These are phyloP conservation scores for Pungitius pungitius DNA, from an alignment of 2,113 vertebrate species.

Conservation along the genomic window DNA sequence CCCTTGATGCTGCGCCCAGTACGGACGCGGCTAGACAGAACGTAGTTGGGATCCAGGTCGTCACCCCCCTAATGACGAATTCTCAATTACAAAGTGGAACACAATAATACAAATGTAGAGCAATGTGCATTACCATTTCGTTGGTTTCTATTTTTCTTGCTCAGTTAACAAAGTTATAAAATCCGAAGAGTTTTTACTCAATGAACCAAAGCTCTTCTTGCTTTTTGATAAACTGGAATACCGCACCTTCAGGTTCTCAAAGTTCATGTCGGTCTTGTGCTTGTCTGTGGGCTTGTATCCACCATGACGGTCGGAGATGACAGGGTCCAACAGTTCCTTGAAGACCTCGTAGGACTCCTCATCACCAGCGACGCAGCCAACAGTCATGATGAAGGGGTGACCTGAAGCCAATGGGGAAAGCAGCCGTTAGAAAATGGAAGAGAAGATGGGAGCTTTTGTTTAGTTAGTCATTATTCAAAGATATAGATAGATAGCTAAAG, in stretches of 20 bases:
- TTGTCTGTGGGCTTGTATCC: slow-evolving; percentile 94
- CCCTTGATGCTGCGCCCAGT: slow-evolving; percentile 95
- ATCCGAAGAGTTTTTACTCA: not conserved
- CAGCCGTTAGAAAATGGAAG: not conserved
- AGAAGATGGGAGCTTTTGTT: not conserved
- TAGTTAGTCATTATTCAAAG: not conserved
- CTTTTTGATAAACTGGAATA: not conserved
- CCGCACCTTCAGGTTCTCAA: slow-evolving; percentile 91
- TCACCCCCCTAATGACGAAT: slow-evolving; percentile 85
- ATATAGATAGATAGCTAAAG: not conserved
- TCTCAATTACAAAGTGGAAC: not conserved
- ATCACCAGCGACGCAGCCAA: slow-evolving; percentile 93
- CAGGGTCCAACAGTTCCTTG: slow-evolving; percentile 89
- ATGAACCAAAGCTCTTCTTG: not conserved
- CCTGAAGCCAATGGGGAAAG: slow-evolving; percentile 72
- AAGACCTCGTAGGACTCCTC: slow-evolving; percentile 90
- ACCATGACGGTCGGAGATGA: slow-evolving; percentile 90
- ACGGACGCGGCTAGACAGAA: slow-evolving; percentile 91
- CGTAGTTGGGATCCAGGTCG: slow-evolving; percentile 91
- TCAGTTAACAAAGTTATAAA: not conserved
- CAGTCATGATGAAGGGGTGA: slow-evolving; percentile 97
- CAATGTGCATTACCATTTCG: not conserved
- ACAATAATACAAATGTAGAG: not conserved
- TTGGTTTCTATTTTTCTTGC: not conserved
- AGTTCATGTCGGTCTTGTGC: slow-evolving; percentile 95